Evolutionary conservation across 2,888 invertebrate species (phyloP), one percentile per base, ranked within the genome.

Genomic region (Scaptomyza cyrtandrae): DNA sequence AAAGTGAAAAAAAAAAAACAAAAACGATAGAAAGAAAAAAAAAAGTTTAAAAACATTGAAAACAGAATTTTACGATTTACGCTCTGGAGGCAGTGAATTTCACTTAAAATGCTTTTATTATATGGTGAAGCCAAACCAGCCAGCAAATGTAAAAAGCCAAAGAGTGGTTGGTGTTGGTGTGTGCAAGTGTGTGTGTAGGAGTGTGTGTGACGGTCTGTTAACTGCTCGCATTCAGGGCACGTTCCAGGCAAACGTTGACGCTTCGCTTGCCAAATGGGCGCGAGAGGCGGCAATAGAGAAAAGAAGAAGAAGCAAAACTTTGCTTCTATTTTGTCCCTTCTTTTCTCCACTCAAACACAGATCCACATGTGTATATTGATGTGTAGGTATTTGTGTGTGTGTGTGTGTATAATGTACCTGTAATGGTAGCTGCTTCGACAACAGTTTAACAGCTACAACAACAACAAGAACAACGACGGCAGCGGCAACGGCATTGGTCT

Each of bases 61-160:
- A 86, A 83, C 83, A 57, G 71, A 83, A 78, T 83, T 83, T 86
- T 83, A 83, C 83, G 83, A 83, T 86, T 83, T 86, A 86, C 85
- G 71, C 78, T 78, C 69, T 56, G 29, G 55, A 78, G 86, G 84
- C 67, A 81, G 81, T 84, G 83, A 86, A 84, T 84, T 84, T 84
- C 83, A 84, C 83, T 84, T 84, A 86, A 84, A 84, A 84, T 75
- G 72, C 83, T 81, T 84, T 84, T 84, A 86, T 84, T 84, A 83
- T 84, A 83, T 86, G 78, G 78, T 66, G 66, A 53, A 67, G 67
- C 69, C 75, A 70, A 33, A 62, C 63, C 75, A 73, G 63, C 64
- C 62, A 73, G 46, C 64, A 62, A 62, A 78, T 41, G 55, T 55
- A 63, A 55, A 63, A 66, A 58, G 46, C 56, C 41, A 63, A 55